Conservation (phyloP, 2,888 invertebrate species). For the Lithophane socia region DNA sequence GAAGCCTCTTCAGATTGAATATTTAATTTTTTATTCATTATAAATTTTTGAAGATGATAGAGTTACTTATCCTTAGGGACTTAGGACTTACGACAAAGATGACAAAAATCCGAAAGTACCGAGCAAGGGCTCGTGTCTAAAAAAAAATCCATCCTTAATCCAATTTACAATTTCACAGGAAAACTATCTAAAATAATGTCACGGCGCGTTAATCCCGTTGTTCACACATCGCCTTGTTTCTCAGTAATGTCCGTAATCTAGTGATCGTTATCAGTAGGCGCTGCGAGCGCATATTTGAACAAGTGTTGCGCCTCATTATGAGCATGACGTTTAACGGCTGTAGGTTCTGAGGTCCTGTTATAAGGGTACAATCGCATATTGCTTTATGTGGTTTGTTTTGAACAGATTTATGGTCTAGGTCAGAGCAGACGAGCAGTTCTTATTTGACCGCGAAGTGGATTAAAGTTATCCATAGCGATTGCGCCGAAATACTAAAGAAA, state of each 20-base stretch:
- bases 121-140: neutral
- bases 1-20: neutral
- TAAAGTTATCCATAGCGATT: neutral
- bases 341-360: neutral
- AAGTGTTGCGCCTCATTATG: constrained; percentile 55
- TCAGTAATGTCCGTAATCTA: constrained; percentile 59
- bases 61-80: neutral
- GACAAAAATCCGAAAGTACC: too few species aligned
- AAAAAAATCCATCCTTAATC: neutral
- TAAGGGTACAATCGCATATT: neutral
- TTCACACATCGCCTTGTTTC: constrained; percentile 56
- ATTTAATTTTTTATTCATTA: neutral
- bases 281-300: constrained; percentile 62
- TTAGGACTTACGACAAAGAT: neutral
- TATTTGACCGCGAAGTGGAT: neutral
- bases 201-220: constrained; percentile 36
- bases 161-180: constrained; percentile 26
- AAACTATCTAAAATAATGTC: constrained; percentile 17
- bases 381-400: neutral
- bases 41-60: neutral
- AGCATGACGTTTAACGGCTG: constrained; percentile 24
- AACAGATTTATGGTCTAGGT: neutral
- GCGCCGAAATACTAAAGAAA: neutral
- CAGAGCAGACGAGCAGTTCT: neutral
- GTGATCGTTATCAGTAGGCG: constrained; percentile 60